These are phyloP conservation scores for Zygogramma bicolorata DNA, from an alignment of 2,888 invertebrate species.

Conservation along the genomic window DNA sequence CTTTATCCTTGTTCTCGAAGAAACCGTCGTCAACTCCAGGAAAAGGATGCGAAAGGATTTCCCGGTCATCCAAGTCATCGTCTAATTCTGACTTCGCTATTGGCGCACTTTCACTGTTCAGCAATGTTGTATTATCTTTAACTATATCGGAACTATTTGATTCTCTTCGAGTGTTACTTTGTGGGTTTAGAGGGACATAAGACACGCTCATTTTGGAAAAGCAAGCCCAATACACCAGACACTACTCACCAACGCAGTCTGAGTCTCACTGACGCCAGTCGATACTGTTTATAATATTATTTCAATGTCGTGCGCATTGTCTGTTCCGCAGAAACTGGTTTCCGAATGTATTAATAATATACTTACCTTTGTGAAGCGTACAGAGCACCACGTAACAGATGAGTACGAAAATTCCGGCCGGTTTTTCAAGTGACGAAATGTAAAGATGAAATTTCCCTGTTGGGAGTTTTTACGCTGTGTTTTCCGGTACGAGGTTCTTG, in stretches of 20 bases:
- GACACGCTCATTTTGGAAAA: conserved; percentile 30
- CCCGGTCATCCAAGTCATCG: conserved; percentile 50
- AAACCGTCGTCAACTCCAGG: conserved; percentile 78
- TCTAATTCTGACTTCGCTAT: conserved; percentile 27
- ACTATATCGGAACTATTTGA: background rate
- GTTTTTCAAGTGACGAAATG: background rate
- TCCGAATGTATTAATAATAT: background rate
- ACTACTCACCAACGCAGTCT: background rate
- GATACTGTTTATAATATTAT: background rate
- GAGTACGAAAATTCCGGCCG: background rate
- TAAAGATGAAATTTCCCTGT: background rate
- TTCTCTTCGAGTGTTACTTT: background rate
- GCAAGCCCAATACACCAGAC: background rate
- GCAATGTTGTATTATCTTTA: background rate
- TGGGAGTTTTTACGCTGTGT: background rate
- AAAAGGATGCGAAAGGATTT: conserved; percentile 63
- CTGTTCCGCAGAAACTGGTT: background rate
- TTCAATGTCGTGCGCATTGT: background rate
- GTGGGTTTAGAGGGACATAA: conserved; percentile 31
- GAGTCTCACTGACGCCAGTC: background rate
- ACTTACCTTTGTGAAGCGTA: background rate
- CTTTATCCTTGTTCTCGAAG: conserved; percentile 60
- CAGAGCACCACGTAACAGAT: background rate
- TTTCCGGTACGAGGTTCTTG: background rate
- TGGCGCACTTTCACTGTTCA: conserved; percentile 10